Percentiles rank a stretch among this genome's conserved stretches.
Evolutionary conservation across 2,888 invertebrate species (phyloP).

Genomic region (Spilosoma lubricipeda): DNA sequence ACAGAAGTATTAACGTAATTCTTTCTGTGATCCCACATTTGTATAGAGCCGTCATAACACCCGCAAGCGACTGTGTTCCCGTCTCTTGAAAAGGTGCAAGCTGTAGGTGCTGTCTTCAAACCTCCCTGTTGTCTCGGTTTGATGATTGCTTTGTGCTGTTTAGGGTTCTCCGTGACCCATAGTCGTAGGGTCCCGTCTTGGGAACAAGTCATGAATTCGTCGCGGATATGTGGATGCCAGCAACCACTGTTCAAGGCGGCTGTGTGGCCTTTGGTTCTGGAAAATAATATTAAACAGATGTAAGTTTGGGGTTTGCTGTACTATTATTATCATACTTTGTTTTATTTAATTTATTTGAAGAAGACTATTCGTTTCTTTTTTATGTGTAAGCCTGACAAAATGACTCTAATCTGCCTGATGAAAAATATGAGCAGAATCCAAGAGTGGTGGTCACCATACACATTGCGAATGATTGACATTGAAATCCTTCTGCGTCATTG

Average conservation of each 20-base stretch:
- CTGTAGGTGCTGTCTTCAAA: conserved; percentile 93
- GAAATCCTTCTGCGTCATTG: too few species aligned
- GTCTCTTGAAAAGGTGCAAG: conserved; percentile 94
- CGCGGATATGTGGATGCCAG: conserved; percentile 96
- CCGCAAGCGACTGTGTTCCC: conserved; percentile 96
- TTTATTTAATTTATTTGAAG: too few species aligned
- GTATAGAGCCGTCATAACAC: conserved; percentile 97
- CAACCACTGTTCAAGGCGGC: conserved; percentile 95
- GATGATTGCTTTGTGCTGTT: conserved; percentile 92
- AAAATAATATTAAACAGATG: conserved; percentile 22
- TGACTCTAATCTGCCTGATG: too few species aligned
- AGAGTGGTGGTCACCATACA: too few species aligned
- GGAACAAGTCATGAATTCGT: conserved; percentile 98
- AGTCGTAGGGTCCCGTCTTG: conserved; percentile 97
- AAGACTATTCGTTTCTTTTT: too few species aligned
- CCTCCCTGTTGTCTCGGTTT: conserved; percentile 96
- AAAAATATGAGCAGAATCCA: too few species aligned
- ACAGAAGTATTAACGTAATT: conserved; percentile 95
- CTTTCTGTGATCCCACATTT: conserved; percentile 98
- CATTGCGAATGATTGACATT: too few species aligned
- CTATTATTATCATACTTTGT: too few species aligned
- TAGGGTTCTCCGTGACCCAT: conserved; percentile 94
- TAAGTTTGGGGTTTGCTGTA: background rate
- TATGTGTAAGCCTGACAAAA: too few species aligned
- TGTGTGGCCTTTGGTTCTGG: conserved; percentile 96